phyloP scores from a whole-genome alignment of 2,113 vertebrate genomes.

The Syngnathus floridae region DNA sequence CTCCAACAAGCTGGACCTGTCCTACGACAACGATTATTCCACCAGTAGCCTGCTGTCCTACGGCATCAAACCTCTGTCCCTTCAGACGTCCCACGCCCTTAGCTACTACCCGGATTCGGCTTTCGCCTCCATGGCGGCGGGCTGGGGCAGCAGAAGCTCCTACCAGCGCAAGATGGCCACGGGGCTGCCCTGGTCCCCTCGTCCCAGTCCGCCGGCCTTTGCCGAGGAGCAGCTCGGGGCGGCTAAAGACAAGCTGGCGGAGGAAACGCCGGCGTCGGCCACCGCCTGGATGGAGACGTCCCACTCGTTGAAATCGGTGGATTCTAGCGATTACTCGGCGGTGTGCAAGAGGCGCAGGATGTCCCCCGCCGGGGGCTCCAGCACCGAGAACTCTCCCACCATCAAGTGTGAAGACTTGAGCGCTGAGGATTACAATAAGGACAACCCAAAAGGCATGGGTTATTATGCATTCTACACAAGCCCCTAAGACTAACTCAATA shows the following conservation, averaged over 20 bases:
- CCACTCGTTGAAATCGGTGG: conserved; percentile 89
- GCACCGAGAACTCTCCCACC: conserved; percentile 92
- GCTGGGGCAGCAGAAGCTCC: conserved; percentile 83
- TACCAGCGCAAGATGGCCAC: conserved; percentile 92
- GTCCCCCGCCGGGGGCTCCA: conserved; percentile 85
- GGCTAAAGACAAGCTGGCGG: conserved; percentile 89
- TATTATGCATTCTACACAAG: conserved; percentile 97
- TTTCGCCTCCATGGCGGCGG: conserved; percentile 89
- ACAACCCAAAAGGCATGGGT: conserved; percentile 93
- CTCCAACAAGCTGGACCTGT: conserved; percentile 88
- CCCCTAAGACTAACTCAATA: conserved; percentile 76
- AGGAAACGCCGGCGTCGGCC: conserved; percentile 68
- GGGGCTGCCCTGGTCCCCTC: conserved; percentile 88
- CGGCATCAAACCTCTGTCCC: conserved; percentile 90
- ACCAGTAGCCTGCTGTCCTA: conserved; percentile 90
- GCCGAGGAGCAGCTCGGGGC: conserved; percentile 83
- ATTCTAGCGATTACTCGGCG: conserved; percentile 89
- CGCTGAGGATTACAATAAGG: conserved; percentile 90
- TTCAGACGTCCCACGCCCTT: conserved; percentile 91
- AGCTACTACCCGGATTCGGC: conserved; percentile 93
- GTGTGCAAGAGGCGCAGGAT: conserved; percentile 91
- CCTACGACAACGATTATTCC: conserved; percentile 92
- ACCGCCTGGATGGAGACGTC: conserved; percentile 91
- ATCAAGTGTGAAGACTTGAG: conserved; percentile 97
- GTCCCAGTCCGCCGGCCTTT: conserved; percentile 86